These are phyloP conservation scores for Drosophila setifemur DNA, from an alignment of 1,140 invertebrate species.

Conservation along the genomic window DNA sequence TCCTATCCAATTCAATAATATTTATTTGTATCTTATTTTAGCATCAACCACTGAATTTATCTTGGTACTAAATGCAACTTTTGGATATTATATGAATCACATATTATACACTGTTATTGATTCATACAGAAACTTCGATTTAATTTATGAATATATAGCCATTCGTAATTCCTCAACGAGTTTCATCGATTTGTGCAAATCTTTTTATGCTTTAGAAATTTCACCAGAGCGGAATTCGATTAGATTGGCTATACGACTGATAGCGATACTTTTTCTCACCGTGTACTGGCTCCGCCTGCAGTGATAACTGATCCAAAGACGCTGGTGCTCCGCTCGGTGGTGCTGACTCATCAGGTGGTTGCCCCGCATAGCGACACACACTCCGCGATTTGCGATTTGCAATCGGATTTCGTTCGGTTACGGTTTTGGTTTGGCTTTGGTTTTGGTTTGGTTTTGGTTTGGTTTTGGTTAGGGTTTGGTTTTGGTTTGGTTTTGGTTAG, in stretches of 20 bases:
- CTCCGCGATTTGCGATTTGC: constrained; percentile 36
- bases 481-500: neutral
- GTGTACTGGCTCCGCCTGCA: constrained; percentile 12
- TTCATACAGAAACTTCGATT: too few relatives aligned
- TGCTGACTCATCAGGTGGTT: constrained; percentile 47
- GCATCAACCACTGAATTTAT: too few relatives aligned
- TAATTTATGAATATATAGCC: too few relatives aligned
- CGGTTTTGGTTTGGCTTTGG: constrained; percentile 3
- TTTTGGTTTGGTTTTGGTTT: neutral
- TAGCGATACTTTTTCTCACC: constrained; percentile 11
- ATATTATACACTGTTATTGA: too few relatives aligned
- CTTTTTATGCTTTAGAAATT: too few relatives aligned
- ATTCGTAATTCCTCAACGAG: too few relatives aligned
- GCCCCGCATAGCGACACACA: constrained; percentile 48
- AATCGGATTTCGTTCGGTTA: constrained; percentile 12
- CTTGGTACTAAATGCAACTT: too few relatives aligned
- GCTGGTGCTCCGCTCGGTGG: neutral
- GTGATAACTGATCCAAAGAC: neutral
- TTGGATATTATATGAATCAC: too few relatives aligned
- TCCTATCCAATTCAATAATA: too few relatives aligned
- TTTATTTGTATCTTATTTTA: too few relatives aligned
- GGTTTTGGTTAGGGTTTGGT: constrained; percentile 1
- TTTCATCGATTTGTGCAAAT: too few relatives aligned
- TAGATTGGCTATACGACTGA: constrained; percentile 7
- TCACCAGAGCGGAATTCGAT: too few relatives aligned